These are phyloP conservation scores for Varanus komodoensis DNA, from an alignment of 2,113 vertebrate species.

Conservation along the genomic window DNA sequence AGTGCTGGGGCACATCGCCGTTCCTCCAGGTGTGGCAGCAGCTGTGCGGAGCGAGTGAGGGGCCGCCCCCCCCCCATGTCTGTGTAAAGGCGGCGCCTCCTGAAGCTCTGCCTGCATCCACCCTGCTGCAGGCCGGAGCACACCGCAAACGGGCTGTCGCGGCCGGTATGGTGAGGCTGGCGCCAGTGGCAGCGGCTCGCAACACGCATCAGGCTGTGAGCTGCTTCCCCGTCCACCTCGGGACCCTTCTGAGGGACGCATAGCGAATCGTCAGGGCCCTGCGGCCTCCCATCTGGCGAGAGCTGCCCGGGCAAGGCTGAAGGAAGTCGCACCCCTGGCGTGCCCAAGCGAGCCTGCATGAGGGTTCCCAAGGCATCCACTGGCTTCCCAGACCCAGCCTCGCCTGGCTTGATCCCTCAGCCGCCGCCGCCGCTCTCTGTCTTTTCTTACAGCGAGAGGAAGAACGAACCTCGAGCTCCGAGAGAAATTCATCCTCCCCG, in stretches of 20 bases:
- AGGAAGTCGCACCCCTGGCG: not conserved
- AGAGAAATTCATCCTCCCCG: slow-evolving; percentile 97
- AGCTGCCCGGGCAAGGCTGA: not conserved
- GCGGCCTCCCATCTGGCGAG: not conserved
- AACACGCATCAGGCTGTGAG: too few relatives aligned
- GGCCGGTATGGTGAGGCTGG: not conserved
- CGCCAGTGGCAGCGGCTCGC: too few relatives aligned
- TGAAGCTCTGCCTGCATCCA: not conserved
- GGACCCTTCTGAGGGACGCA: not conserved
- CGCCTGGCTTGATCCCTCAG: too few relatives aligned
- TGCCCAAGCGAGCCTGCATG: not conserved
- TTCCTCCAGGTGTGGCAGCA: not conserved
- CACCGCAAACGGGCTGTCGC: not conserved
- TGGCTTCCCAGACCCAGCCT: too few relatives aligned
- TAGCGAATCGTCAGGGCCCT: not conserved
- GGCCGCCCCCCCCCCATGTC: not conserved
- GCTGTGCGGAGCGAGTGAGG: not conserved
- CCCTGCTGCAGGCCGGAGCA: not conserved
- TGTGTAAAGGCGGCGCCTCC: too few relatives aligned
- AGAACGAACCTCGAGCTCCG: slow-evolving; percentile 97
- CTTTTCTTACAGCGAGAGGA: slow-evolving; percentile 85
- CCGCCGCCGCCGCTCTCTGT: not conserved
- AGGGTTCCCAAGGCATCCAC: not conserved
- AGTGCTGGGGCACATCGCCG: not conserved
- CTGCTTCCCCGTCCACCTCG: not conserved